Conservation (phyloP, 2,113 vertebrate species). For the Holacanthus passer region DNA sequence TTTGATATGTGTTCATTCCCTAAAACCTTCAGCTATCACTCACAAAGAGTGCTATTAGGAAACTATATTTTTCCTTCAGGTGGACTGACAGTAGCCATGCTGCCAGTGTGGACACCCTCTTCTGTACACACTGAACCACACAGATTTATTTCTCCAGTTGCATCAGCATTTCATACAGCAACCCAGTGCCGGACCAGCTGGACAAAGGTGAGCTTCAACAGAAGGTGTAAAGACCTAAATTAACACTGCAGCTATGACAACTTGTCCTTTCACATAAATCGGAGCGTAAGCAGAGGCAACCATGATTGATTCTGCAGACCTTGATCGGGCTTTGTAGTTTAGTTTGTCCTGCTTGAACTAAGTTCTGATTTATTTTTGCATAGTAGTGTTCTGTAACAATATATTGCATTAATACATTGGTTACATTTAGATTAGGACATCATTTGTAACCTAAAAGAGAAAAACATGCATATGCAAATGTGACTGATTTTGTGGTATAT, state of each 20-base stretch:
- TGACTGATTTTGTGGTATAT: too few relatives aligned
- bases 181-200: background rate
- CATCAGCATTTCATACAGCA: background rate
- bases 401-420: background rate
- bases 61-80: background rate
- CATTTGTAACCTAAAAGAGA: background rate
- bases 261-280: background rate
- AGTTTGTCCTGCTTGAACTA: background rate
- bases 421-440: background rate
- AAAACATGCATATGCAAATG: background rate
- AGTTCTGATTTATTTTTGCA: background rate
- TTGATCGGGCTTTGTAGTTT: background rate
- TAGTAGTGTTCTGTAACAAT: background rate
- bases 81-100: background rate
- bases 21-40: background rate
- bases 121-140: background rate
- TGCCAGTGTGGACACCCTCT: conserved; percentile 11
- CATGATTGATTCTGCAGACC: background rate
- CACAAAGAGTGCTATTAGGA: background rate
- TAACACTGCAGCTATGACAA: background rate
- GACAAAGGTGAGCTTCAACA: conserved; percentile 4
- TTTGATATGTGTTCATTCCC: too few relatives aligned
- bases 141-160: conserved; percentile 19
- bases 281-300: background rate
- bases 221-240: conserved; percentile 4